Base-by-base conservation (phyloP, 2,888 invertebrate species). In the Tetrapedia diversipes region DNA sequence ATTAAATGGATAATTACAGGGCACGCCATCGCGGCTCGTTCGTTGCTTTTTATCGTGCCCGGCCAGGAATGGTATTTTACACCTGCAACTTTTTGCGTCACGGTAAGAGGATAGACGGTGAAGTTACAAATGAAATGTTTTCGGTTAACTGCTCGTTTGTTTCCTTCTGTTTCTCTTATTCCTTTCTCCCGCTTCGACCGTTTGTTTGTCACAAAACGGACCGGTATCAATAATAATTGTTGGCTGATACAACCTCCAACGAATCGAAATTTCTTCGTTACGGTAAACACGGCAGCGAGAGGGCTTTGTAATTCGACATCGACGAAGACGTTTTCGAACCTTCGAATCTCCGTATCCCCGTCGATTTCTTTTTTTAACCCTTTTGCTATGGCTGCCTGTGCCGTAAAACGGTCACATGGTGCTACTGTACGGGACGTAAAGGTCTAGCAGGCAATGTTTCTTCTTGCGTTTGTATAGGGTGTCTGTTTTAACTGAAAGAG, bases 1-100 rank as follows among this genome's bases (percentile, higher is more conserved):
- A 69, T 76, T 69, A 69, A 77, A 61, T 45, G 54, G 60, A 63
- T 54, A 75, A 77, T 75, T 65, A 69, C 47, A 37, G 47, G 69
- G 16, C 43, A 68, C 74, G 32, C 27, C n/a, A 6, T 11, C 11
- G n/a, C n/a, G 39, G 32, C 47, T 71, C 34, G 57, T 51, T 45
- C 22, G 24, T 22, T 39, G 39, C 47, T 53, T 56, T 65, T 72
- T 49, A 19, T 29, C 16, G 7, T n/a, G 37, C 19, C 2, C 27
- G 19, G 27, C 39, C 24, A 1, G 10, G 19, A 54, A 54, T 53
- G 19, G 19, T 53, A 29, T 59, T 71, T 64, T 71, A 53, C 63
- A 54, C 59, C 54, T 37, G 16, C 34, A 3, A 0, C 22, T 73
- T 75, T 66, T 66, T 65, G 29, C 27, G 11, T n/a, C 14, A 7